phyloP scores from a whole-genome alignment of 2,888 invertebrate genomes.

The Athrips mouffetella region DNA sequence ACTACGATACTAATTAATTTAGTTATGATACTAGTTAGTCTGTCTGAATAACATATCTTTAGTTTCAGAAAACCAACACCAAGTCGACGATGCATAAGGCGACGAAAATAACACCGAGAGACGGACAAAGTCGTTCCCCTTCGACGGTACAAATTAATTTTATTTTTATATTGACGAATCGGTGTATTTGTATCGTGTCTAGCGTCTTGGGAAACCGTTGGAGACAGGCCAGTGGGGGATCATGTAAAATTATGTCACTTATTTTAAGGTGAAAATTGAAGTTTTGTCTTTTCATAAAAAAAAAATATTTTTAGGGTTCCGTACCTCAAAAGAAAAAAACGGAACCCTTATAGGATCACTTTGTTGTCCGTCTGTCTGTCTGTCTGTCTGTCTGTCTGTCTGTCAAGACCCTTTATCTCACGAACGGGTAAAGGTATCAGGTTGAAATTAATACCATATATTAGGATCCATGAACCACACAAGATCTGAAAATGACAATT shows the following conservation, averaged over 20 bases:
- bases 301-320: slow-evolving; percentile 51
- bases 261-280: slow-evolving; percentile 26
- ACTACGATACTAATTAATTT: no score
- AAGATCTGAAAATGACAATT: no score
- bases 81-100: slow-evolving; percentile 53
- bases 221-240: slow-evolving; percentile 16
- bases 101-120: slow-evolving; percentile 66
- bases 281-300: no score
- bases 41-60: neutral
- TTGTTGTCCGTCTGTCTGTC: no score
- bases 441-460: no score
- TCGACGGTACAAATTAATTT: slow-evolving; percentile 62
- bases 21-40: no score
- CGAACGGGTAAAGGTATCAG: no score
- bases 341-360: no score
- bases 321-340: no score
- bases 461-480: no score
- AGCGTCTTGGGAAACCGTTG: neutral
- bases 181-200: slow-evolving; percentile 48
- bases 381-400: no score
- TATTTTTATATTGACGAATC: slow-evolving; percentile 74
- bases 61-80: neutral
- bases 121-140: slow-evolving; percentile 60
- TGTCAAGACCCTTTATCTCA: no score
- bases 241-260: slow-evolving; percentile 8